A percentile compares a stretch with the other conserved stretches of the same genome.
Evolutionary conservation across 2,888 invertebrate genomes (phyloP).

Genomic region (Carterocephalus palaemon): DNA sequence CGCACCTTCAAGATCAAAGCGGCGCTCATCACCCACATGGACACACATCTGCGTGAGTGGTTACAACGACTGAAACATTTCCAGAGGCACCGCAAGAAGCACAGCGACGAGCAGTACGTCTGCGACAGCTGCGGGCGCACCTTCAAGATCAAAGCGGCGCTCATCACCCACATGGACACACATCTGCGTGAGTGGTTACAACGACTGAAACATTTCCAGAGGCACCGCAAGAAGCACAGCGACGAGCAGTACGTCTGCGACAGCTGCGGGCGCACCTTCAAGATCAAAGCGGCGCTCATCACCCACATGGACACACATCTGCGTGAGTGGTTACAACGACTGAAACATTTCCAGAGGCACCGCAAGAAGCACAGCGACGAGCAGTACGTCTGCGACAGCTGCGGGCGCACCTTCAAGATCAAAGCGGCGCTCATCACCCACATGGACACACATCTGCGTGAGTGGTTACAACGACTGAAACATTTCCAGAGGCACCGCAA

Average conservation of each 20-base stretch:
- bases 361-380: no score
- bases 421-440: no score
- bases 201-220: constrained; percentile 48
- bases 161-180: constrained; percentile 56
- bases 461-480: no score
- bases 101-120: constrained; percentile 42
- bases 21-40: constrained; percentile 51
- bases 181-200: constrained; percentile 62
- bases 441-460: no score
- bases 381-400: no score
- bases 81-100: constrained; percentile 55
- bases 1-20: constrained; percentile 51
- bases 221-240: constrained; percentile 51
- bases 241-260: constrained; percentile 51
- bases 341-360: no score
- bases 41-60: constrained; percentile 61
- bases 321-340: no score
- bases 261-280: constrained; percentile 53
- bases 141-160: constrained; percentile 50
- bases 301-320: constrained; percentile 58
- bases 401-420: no score
- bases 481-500: no score
- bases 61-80: no score
- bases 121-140: constrained; percentile 57
- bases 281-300: constrained; percentile 46